Percentiles rank a stretch among this genome's conserved stretches.
These are phyloP conservation scores for Camponotus pennsylvanicus DNA, from an alignment of 1,140 invertebrate species.

Conservation along the genomic window DNA sequence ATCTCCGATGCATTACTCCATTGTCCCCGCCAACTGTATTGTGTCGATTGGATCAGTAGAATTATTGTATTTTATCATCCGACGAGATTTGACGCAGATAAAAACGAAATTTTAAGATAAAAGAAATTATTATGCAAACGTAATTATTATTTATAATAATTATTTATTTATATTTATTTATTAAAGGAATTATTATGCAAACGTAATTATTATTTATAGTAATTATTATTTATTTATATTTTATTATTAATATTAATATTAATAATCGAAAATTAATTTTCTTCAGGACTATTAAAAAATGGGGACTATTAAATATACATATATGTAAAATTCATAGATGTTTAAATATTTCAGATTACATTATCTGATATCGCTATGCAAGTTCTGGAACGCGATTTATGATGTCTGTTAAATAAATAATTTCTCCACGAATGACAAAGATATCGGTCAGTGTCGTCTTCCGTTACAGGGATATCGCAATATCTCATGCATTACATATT, in stretches of 20 bases:
- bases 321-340: background rate
- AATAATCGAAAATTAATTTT: background rate
- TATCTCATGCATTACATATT: background rate
- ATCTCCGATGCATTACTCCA: slow-evolving; percentile 37
- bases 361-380: no score
- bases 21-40: background rate
- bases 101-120: background rate
- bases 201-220: background rate
- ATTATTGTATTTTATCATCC: background rate
- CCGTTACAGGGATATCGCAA: slow-evolving; percentile 9
- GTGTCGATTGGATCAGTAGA: slow-evolving; percentile 1
- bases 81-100: background rate
- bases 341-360: background rate
- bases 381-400: background rate
- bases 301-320: background rate
- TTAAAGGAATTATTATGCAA: background rate
- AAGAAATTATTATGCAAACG: background rate
- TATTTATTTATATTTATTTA: no score
- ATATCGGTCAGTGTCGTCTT: slow-evolving; percentile 31
- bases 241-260: background rate
- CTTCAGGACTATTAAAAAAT: no score
- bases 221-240: background rate
- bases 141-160: background rate
- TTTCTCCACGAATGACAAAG: background rate
- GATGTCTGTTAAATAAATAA: slow-evolving; percentile 3